A percentile compares a stretch with the other conserved stretches of the same genome.
Conservation (phyloP, 2,797 vertebrate species). For the Chaetophractus vellerosus region DNA sequence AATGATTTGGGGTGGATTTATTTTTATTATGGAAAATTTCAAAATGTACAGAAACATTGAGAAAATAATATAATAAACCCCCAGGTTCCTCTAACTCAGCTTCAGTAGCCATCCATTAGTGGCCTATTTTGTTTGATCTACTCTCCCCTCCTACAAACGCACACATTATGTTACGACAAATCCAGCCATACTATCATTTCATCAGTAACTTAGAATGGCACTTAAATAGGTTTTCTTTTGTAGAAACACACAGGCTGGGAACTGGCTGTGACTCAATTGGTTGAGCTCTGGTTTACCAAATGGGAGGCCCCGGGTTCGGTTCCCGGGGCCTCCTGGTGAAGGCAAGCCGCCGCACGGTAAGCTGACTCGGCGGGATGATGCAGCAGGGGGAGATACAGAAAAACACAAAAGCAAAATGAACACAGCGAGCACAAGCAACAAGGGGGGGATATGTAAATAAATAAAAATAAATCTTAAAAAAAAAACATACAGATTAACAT, state of each 20-base stretch:
- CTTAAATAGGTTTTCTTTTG: conserved; percentile 17
- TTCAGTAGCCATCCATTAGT: not conserved
- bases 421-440: no score
- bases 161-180: not conserved
- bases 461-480: no score
- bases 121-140: not conserved
- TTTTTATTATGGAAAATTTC: not conserved
- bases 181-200: not conserved
- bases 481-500: not conserved
- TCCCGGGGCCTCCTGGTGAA: no score
- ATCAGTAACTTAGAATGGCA: not conserved
- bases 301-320: no score
- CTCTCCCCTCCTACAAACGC: not conserved
- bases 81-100: not conserved
- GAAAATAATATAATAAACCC: not conserved
- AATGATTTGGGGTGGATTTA: conserved; percentile 19
- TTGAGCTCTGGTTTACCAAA: no score
- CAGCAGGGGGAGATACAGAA: no score
- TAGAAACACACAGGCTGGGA: not conserved
- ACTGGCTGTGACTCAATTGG: no score
- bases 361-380: no score
- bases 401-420: no score
- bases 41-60: not conserved
- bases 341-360: no score
- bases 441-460: no score